Conservation (phyloP, 2,113 vertebrate genomes). For the Aegotheles bennettii region DNA sequence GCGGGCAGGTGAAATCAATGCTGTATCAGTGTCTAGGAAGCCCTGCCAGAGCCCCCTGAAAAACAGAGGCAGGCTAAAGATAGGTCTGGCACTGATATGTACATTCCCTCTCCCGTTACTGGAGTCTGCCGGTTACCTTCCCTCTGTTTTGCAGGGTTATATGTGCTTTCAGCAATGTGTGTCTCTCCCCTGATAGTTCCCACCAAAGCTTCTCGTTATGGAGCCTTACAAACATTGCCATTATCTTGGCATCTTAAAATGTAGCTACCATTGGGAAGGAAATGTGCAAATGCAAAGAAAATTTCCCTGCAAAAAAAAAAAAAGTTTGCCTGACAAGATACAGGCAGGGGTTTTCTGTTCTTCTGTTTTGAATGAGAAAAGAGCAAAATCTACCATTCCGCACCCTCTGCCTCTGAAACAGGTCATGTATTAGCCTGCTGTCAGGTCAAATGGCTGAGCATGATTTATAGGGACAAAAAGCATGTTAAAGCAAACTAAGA, state of each 20-base stretch:
- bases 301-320: not conserved
- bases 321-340: not conserved
- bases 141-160: not conserved
- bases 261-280: not conserved
- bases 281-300: not conserved
- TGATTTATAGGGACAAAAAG: slow-evolving; percentile 64
- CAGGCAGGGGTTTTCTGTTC: not conserved
- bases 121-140: not conserved
- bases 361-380: not conserved
- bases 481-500: slow-evolving; percentile 62
- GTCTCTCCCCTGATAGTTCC: not conserved
- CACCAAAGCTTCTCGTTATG: not conserved
- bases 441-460: slow-evolving; percentile 27
- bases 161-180: not conserved
- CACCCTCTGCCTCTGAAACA: not conserved
- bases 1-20: not conserved
- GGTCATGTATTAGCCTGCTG: slow-evolving; percentile 23
- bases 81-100: not conserved
- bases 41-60: not conserved
- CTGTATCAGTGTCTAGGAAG: not conserved
- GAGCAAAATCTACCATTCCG: not conserved
- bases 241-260: slow-evolving; percentile 10
- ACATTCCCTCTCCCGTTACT: not conserved
- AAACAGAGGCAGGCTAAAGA: not conserved
- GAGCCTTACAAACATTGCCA: not conserved